These are phyloP conservation scores for Oxyscelio sp. DNA, from an alignment of 2,888 invertebrate species.

Conservation along the genomic window DNA sequence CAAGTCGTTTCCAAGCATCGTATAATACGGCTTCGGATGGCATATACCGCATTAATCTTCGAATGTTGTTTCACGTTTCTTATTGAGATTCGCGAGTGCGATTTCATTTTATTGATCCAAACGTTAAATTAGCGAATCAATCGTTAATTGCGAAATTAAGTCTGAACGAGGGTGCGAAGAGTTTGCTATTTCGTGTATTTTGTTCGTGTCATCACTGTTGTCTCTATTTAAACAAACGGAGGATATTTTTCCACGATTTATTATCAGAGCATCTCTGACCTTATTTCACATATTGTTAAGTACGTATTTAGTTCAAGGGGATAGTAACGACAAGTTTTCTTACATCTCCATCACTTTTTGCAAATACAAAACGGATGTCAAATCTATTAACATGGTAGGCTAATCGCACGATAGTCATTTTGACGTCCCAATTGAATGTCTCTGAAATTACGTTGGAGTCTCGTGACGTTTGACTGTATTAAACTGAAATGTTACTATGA, in stretches of 20 bases:
- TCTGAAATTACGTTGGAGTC: not conserved
- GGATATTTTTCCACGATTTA: constrained; percentile 31
- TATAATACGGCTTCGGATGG: constrained; percentile 51
- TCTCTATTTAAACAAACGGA: constrained; percentile 17
- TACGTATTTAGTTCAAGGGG: constrained; percentile 44
- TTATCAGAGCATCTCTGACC: constrained; percentile 73
- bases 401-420: constrained; percentile 8
- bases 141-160: constrained; percentile 27
- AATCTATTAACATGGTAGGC: constrained; percentile 1
- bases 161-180: constrained; percentile 29
- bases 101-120: constrained; percentile 25
- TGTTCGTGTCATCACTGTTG: constrained; percentile 6
- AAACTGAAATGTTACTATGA: not conserved
- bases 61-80: constrained; percentile 52
- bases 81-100: constrained; percentile 34
- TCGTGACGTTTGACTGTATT: not conserved
- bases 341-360: constrained; percentile 47
- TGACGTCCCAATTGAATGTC: not conserved
- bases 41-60: constrained; percentile 56
- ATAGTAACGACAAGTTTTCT: constrained; percentile 29
- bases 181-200: constrained; percentile 7
- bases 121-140: not conserved
- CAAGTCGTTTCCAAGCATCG: constrained; percentile 64
- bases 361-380: constrained; percentile 2
- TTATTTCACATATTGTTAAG: constrained; percentile 50